Evolutionary conservation across 2,888 invertebrate species (phyloP).

Genomic region (Patella pellucida): DNA sequence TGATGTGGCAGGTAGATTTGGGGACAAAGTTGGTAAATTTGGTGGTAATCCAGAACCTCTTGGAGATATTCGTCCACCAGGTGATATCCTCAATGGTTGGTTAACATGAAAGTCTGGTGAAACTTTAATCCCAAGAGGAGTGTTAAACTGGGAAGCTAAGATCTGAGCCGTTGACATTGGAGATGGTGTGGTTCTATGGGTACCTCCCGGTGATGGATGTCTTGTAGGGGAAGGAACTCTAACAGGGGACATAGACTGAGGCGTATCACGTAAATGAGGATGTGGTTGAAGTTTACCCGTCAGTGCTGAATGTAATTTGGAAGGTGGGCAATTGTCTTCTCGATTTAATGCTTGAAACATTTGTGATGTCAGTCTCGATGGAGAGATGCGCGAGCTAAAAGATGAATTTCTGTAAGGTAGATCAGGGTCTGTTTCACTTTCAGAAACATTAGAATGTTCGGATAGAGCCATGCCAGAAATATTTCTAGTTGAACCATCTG

Average conservation of each 20-base stretch:
- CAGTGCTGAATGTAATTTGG: constrained; percentile 21
- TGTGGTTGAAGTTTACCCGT: constrained; percentile 22
- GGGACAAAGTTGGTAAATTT: not conserved
- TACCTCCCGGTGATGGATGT: not conserved
- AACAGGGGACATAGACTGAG: constrained; percentile 16
- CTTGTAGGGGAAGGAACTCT: constrained; percentile 12
- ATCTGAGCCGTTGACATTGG: not conserved
- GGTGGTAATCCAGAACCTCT: not conserved
- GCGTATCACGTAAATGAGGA: constrained; percentile 4
- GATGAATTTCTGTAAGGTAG: constrained; percentile 32
- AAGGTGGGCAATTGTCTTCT: constrained; percentile 21
- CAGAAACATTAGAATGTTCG: not conserved
- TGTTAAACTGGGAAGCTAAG: not conserved
- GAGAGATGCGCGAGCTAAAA: constrained; percentile 38
- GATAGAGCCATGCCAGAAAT: not conserved
- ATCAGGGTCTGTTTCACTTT: not conserved
- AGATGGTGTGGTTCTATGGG: not conserved
- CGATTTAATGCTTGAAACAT: constrained; percentile 35
- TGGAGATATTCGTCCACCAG: not conserved
- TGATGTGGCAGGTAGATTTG: not conserved
- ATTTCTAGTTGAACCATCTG: not conserved
- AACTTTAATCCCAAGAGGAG: not conserved
- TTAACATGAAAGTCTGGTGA: not conserved
- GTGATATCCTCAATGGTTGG: not conserved
- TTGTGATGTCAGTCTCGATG: constrained; percentile 39